Conservation (phyloP, 2,113 vertebrate species). For the Pluvianellus socialis region DNA sequence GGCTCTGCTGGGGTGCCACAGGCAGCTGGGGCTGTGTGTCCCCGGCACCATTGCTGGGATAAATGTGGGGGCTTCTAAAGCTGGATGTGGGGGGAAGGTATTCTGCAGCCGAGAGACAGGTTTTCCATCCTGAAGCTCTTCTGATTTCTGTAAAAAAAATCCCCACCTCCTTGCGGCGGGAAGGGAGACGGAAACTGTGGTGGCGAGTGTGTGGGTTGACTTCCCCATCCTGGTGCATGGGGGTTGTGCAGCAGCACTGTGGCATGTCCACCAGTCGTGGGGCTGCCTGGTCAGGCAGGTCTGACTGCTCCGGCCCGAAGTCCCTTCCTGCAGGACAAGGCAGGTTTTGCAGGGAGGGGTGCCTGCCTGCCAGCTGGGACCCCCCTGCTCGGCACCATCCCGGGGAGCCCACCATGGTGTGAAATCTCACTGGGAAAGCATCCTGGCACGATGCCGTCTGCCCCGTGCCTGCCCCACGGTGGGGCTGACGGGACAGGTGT, state of each 20-base stretch:
- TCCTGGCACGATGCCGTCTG: accelerated
- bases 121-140: not conserved
- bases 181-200: not conserved
- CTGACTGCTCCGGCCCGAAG: accelerated
- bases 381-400: accelerated
- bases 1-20: accelerated
- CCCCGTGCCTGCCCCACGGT: accelerated
- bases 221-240: not conserved
- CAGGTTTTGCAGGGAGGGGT: not conserved
- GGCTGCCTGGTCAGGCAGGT: not conserved
- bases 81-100: accelerated
- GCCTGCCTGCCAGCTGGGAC: not conserved
- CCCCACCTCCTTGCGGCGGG: accelerated
- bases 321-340: not conserved
- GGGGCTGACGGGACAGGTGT: accelerated
- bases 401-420: not conserved
- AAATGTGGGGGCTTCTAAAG: not conserved
- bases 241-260: accelerated
- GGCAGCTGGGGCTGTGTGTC: not conserved
- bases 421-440: not conserved
- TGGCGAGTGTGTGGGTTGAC: accelerated
- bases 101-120: not conserved
- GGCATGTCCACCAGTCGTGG: accelerated
- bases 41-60: not conserved
- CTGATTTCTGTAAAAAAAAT: not conserved